phyloP scores from a whole-genome alignment of 1,140 invertebrate species.

The Drosophila sulfurigaster region DNA sequence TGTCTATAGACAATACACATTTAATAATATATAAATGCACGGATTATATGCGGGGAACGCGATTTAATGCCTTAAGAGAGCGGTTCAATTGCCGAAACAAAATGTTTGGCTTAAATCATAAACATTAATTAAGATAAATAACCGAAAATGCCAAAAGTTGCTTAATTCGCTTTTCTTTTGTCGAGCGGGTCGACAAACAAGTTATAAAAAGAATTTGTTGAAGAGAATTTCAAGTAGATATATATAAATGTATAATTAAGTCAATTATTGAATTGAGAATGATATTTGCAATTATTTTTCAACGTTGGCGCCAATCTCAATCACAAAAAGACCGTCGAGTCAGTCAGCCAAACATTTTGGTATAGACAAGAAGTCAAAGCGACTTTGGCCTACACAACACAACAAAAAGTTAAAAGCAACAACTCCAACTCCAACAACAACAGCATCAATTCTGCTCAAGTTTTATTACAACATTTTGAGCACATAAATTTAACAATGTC shows the following conservation, averaged over 20 bases:
- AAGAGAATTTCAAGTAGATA: conserved; percentile 11
- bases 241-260: conserved; percentile 41
- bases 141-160: conserved; percentile 18
- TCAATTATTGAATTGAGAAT: conserved; percentile 50
- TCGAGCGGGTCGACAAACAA: conserved; percentile 7
- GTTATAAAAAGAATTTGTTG: conserved; percentile 22
- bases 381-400: conserved; percentile 12
- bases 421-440: not conserved
- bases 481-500: conserved; percentile 81
- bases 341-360: not conserved
- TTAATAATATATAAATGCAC: conserved; percentile 45
- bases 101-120: conserved; percentile 11
- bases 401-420: not conserved
- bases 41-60: conserved; percentile 19
- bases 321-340: not conserved
- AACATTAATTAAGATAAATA: conserved; percentile 43
- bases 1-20: conserved; percentile 11
- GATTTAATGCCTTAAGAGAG: conserved; percentile 22
- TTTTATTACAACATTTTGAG: conserved; percentile 76
- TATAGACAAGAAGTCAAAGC: conserved; percentile 2
- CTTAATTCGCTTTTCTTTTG: conserved; percentile 2
- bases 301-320: conserved; percentile 58
- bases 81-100: conserved; percentile 26
- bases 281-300: conserved; percentile 62
- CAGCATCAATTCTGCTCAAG: conserved; percentile 27